Percentiles rank a stretch among this genome's conserved stretches.
phyloP scores from a whole-genome alignment of 2,888 invertebrate genomes.

The Cryptocephalus primarius region DNA sequence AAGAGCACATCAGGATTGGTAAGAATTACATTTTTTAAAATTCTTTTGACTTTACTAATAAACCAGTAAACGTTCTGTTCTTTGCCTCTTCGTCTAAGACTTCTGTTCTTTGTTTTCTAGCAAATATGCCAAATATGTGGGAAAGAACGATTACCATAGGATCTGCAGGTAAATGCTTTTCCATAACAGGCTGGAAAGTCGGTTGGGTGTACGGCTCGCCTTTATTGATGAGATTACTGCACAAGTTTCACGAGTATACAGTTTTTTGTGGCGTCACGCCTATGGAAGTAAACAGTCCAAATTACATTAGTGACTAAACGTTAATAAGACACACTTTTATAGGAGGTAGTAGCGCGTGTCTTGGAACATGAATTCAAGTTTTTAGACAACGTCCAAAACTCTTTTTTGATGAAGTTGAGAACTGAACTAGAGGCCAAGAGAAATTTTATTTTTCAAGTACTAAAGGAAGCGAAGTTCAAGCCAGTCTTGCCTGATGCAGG shows the following conservation, averaged over 20 bases:
- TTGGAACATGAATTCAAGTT: conserved; percentile 75
- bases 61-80: too few species aligned
- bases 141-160: conserved; percentile 93
- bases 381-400: conserved; percentile 35
- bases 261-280: conserved; percentile 90
- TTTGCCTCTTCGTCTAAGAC: background rate
- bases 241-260: conserved; percentile 87
- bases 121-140: conserved; percentile 95
- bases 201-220: conserved; percentile 95
- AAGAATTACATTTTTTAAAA: conserved; percentile 6
- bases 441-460: conserved; percentile 64
- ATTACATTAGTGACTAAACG: background rate
- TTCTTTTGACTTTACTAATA: too few species aligned
- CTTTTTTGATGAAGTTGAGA: too few species aligned
- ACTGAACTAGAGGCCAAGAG: conserved; percentile 63
- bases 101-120: conserved; percentile 35
- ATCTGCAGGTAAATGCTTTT: conserved; percentile 96
- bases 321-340: conserved; percentile 11
- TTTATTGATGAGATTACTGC: conserved; percentile 64
- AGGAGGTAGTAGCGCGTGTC: conserved; percentile 85
- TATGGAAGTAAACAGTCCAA: conserved; percentile 48
- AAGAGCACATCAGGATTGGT: conserved; percentile 86
- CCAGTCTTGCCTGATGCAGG: conserved; percentile 93
- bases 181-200: conserved; percentile 93
- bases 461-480: conserved; percentile 70